A percentile compares a stretch with the other conserved stretches of the same genome.
Conservation (phyloP, 2,113 vertebrate species). For the Apeltes quadracus region DNA sequence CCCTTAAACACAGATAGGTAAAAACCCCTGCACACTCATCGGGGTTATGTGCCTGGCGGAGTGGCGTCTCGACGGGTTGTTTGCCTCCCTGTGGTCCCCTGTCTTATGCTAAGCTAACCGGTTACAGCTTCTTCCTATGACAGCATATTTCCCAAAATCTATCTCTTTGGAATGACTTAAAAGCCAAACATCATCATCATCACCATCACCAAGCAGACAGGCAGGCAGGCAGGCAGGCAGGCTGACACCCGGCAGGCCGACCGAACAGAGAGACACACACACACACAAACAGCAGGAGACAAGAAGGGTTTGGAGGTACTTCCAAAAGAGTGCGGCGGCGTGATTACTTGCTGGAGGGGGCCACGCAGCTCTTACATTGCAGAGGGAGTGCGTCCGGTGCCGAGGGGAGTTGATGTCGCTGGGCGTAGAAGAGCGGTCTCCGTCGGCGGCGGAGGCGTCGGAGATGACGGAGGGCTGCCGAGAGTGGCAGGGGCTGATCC, state of each 20-base stretch:
- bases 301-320: background rate
- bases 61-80: background rate
- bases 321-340: constrained; percentile 35
- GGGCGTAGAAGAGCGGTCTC: constrained; percentile 93
- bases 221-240: constrained; percentile 19
- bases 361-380: constrained; percentile 91
- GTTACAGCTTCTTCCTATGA: background rate
- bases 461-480: constrained; percentile 96
- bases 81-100: background rate
- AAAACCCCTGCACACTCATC: background rate
- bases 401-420: constrained; percentile 98
- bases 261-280: constrained; percentile 56
- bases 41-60: background rate
- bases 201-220: constrained; percentile 33
- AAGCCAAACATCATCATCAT: constrained; percentile 25
- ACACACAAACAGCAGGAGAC: constrained; percentile 41
- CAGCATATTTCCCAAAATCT: constrained; percentile 3
- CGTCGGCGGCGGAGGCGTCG: constrained; percentile 90
- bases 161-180: constrained; percentile 4
- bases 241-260: constrained; percentile 46
- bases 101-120: background rate
- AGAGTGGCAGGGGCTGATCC: constrained; percentile 93
- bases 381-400: constrained; percentile 98
- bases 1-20: background rate
- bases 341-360: constrained; percentile 64